Evolutionary conservation across 2,888 invertebrate genomes (phyloP), one percentile per base, ranked within the genome.

Genomic region (Nemoura dubitans): DNA sequence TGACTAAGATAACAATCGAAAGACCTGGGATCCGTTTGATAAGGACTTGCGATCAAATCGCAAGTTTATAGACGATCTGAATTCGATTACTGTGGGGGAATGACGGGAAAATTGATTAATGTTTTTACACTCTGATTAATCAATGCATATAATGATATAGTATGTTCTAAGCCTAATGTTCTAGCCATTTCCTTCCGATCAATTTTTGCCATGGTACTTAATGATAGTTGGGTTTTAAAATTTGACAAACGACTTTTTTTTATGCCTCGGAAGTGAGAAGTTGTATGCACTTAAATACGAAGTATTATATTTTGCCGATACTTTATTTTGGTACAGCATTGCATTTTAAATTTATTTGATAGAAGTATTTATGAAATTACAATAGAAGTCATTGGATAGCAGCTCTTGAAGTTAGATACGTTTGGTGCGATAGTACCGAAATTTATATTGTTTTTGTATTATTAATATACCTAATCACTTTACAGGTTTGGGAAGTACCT

Each of bases 401-500:
- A 16, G 59, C 59, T 59, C 59, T 21, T 1, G n/a, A 10, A 59
- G 21, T 21, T 59, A 59, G 59, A 21, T 21, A 21, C 59, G 59
- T 59, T 59, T 26, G 29, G 29, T 78, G 78, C 21, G 14, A 59
- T 16, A 1, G 59, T 59, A 59, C 59, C 59, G 3, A 28, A 78
- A 78, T 1, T 28, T 26, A 30, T 30, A n/a, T 25, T 81, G 21
- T 30, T 30, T n/a, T 26, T 29, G 6, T 81, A 36, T 29, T 81
- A 81, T 81, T 29, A 27, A 29, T 29, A 81, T 81, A 30, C 36
- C 36, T 36, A 36, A 36, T 36, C 36, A 36, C 7, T 81, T 7
- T 59, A 21, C 29, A 81, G 81, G 30, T 81, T n/a, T 81, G 28
- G 29, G 30, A 81, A 81, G 21, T 29, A 81, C 81, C n/a, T 81